Base-by-base conservation (phyloP, 1,140 invertebrate species). In the Hyles euphorbiae region DNA sequence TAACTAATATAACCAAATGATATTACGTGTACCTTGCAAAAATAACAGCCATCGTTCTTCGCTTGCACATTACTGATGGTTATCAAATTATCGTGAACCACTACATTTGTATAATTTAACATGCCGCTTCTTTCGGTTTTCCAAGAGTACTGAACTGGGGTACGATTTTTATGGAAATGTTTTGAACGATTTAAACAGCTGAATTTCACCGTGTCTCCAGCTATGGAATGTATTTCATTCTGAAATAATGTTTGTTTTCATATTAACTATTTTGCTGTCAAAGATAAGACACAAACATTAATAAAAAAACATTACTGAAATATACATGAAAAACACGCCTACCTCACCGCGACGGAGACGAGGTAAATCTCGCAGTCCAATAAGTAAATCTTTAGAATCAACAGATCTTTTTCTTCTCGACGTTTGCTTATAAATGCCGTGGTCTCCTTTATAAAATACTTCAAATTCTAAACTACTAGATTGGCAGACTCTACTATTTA, bases 151-250 rank as follows among this genome's bases (percentile, higher is more conserved):
- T 63, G 44, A 12, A 4, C 10, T 7, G 34, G 12, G n/a, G 50
- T 10, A 12, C 1, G 8, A 49, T 43, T 33, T 8, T 50, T 34
- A 32, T 50, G 7, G 8, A 11, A 11, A 45, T 5, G 34, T 34
- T 36, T 22, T 5, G 4, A 5, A 8, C 22, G 6, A 46, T 32
- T 8, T n/a, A 43, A 12, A 48, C 59, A 60, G 22, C 69, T 48
- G 3, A 78, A 40, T 3, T 61, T 61, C 2, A 79, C 53, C 0
- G 67, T 46, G 11, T 79, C 73, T 3, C 75, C 75, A 0, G 57
- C 6, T 59, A 72, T 70, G 1, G 58, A 61, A 40, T 68, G 68
- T 6, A 71, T 43, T 67, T 82, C 72, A 58, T 76, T 67, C 78
- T 81, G 58, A 12, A 69, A 72, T 40, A 53, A 44, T 46, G 9